These are phyloP conservation scores for Clepsis dumicolana DNA, from an alignment of 2,888 invertebrate species.

Conservation along the genomic window DNA sequence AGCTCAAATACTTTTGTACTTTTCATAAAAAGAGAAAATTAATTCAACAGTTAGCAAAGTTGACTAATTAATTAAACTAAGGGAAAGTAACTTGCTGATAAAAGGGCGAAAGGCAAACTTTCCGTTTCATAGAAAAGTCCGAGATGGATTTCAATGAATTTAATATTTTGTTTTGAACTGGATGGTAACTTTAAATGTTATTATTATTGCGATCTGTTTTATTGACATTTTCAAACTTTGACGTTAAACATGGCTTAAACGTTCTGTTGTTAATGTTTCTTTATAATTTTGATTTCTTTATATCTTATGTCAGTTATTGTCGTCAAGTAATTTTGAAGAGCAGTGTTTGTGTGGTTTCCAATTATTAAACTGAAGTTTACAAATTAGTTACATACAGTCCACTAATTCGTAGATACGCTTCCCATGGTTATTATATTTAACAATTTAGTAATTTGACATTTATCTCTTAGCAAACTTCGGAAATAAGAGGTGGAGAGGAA, in stretches of 20 bases:
- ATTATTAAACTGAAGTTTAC: too few relatives aligned
- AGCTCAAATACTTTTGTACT: slow-evolving; percentile 11
- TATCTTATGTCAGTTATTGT: too few relatives aligned
- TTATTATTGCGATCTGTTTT: slow-evolving; percentile 3
- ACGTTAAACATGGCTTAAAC: neutral
- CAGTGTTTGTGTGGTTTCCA: too few relatives aligned
- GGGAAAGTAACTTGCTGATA: slow-evolving; percentile 33
- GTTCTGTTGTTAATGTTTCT: too few relatives aligned
- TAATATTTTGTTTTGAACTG: slow-evolving; percentile 22
- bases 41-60: slow-evolving; percentile 25
- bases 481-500: too few relatives aligned
- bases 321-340: too few relatives aligned
- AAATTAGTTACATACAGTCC: too few relatives aligned
- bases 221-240: neutral
- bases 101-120: slow-evolving; percentile 33
- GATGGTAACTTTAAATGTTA: slow-evolving; percentile 4
- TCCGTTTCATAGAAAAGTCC: slow-evolving; percentile 20
- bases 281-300: too few relatives aligned
- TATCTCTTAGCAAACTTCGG: too few relatives aligned
- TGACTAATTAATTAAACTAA: slow-evolving; percentile 40
- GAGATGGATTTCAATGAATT: slow-evolving; percentile 23
- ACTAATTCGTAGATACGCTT: too few relatives aligned
- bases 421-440: too few relatives aligned
- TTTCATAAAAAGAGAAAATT: slow-evolving; percentile 33
- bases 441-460: too few relatives aligned